Percentiles rank a stretch among this genome's conserved stretches.
Conservation (phyloP, 2,113 vertebrate species). For the Psilopogon haemacephalus region DNA sequence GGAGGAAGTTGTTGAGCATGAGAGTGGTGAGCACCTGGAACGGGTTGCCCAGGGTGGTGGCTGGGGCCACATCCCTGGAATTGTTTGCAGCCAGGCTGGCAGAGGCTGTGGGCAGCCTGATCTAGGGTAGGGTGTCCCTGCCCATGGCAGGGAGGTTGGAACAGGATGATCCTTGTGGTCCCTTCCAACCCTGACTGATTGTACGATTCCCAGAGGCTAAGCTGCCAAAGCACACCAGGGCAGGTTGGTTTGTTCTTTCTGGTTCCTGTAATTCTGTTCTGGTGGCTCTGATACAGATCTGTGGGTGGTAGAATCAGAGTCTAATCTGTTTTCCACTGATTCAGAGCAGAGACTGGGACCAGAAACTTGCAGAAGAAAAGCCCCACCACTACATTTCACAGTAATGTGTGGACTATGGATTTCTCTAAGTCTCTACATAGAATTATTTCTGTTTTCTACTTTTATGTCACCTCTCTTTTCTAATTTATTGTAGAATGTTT, state of each 20-base stretch:
- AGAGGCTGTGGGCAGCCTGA: too few relatives aligned
- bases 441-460: neutral
- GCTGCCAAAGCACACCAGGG: neutral
- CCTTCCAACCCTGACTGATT: too few relatives aligned
- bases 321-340: neutral
- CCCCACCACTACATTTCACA: neutral
- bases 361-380: neutral
- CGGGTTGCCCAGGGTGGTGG: too few relatives aligned
- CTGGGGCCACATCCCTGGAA: too few relatives aligned
- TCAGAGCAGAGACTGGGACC: neutral
- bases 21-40: too few relatives aligned
- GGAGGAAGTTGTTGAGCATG: too few relatives aligned
- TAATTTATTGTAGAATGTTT: neutral
- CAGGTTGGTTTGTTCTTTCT: neutral
- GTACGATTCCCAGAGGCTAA: neutral
- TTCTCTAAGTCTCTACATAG: neutral
- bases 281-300: accelerated
- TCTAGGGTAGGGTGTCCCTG: too few relatives aligned
- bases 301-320: neutral
- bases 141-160: too few relatives aligned
- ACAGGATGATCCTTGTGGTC: too few relatives aligned
- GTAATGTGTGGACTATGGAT: neutral
- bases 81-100: too few relatives aligned
- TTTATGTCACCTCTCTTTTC: neutral
- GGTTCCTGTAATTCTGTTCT: neutral